phyloP scores from a whole-genome alignment of 2,888 invertebrate species.

The Drosophila mimica region DNA sequence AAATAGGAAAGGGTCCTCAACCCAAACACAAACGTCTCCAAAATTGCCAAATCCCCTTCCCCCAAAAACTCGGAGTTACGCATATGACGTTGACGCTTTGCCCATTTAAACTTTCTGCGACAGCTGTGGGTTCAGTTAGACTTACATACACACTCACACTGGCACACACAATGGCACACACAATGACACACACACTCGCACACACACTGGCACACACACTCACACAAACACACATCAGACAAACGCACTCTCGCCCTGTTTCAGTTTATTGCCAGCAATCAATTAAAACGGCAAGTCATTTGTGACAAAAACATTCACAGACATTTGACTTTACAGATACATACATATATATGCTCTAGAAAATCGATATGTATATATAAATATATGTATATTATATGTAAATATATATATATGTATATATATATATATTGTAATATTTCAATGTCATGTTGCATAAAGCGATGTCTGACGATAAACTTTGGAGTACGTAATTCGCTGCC shows the following conservation, averaged over 20 bases:
- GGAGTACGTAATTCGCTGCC: conserved; percentile 20
- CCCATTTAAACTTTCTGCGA: conserved; percentile 75
- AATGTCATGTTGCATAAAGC: conserved; percentile 56
- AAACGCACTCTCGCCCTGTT: conserved; percentile 41
- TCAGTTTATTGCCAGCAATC: conserved; percentile 79
- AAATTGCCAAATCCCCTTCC: neutral
- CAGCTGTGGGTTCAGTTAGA: conserved; percentile 54
- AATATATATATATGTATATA: neutral
- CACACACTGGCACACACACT: conserved; percentile 13
- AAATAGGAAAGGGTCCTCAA: conserved; percentile 42
- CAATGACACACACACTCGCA: conserved; percentile 14
- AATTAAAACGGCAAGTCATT: conserved; percentile 80
- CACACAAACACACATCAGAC: neutral
- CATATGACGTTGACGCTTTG: conserved; percentile 73
- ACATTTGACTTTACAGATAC: conserved; percentile 68
- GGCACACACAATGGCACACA: neutral
- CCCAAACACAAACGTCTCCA: conserved; percentile 26
- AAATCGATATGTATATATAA: conserved; percentile 26
- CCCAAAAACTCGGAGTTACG: conserved; percentile 26
- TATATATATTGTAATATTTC: conserved; percentile 68
- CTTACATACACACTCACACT: no score
- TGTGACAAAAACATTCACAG: conserved; percentile 80
- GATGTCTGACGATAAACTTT: conserved; percentile 23
- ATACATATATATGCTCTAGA: conserved; percentile 3
- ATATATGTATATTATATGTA: conserved; percentile 12